Conservation (phyloP, 2,888 invertebrate genomes). For the Amblyteles armatorius region DNA sequence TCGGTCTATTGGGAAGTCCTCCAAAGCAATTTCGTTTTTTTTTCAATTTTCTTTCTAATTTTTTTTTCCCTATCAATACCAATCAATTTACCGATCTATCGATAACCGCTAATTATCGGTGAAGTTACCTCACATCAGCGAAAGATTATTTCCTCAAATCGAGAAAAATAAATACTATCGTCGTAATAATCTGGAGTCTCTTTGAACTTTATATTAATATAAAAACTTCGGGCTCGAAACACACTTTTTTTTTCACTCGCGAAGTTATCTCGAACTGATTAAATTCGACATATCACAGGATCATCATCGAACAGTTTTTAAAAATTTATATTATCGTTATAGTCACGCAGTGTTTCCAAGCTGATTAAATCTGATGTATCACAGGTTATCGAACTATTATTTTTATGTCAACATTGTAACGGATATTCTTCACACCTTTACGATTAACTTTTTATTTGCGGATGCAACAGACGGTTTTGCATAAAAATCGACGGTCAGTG, state of each 20-base stretch:
- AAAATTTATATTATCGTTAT: neutral
- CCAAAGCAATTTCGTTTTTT: neutral
- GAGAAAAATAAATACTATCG: neutral
- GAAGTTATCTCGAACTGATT: conserved; percentile 16
- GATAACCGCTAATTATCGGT: neutral
- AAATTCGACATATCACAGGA: conserved; percentile 56
- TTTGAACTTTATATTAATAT: neutral
- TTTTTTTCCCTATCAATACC: neutral
- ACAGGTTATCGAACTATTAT: neutral
- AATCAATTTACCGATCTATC: neutral
- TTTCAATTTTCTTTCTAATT: neutral
- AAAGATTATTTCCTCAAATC: neutral
- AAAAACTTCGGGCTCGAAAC: conserved; percentile 11
- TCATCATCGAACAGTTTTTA: conserved; percentile 32
- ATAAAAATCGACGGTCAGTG: neutral
- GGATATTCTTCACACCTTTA: neutral
- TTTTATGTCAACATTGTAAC: neutral
- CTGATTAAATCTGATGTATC: neutral
- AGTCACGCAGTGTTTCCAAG: neutral
- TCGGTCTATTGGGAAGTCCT: neutral
- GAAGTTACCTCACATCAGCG: conserved; percentile 27
- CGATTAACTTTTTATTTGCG: neutral
- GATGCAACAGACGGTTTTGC: neutral
- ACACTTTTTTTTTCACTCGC: conserved; percentile 17
- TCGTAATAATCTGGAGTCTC: neutral